Evolutionary conservation across 1,140 invertebrate genomes (phyloP), one percentile per base, ranked within the genome.

Genomic region (Diachasmimorpha longicaudata): DNA sequence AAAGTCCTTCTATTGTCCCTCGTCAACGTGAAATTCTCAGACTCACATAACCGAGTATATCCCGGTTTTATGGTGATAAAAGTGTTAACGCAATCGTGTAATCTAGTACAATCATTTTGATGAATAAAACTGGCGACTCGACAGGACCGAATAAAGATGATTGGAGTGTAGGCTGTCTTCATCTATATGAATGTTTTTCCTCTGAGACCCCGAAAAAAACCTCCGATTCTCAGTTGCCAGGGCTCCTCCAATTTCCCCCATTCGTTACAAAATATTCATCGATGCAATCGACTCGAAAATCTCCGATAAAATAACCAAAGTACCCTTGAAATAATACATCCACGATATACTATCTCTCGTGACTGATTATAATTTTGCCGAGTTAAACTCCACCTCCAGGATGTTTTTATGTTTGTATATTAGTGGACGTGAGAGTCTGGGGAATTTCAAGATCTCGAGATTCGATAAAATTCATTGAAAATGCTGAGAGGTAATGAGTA

Each of bases 21-120:
- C 9, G 39, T 3, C 39, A 42, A 42, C 39, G 39, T 42, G 39
- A 42, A 42, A 42, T 42, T 10, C 39, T 13, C 39, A 4, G 39
- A 42, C 39, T 42, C 39, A 42, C 13, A 42, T 42, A 42, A 42
- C 39, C 39, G 39, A 42, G 58, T 25, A 63, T 31, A 31, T 25
- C 11, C 58, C 58, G 58, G 58, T 68, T 68, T 48, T 52, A 37
- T 66, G 58, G 68, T 76, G 74, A 78, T 78, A 78, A 78, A 75
- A 79, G 72, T 77, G 77, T 78, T 86, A 88, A 87, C 83, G 86
- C 81, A 87, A 89, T 87, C 82, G 84, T 82, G 80, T 87, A 89
- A 89, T 88, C 86, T 82, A 78, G 76, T 75, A 81, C 85, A 87
- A 88, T 88, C 85, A 87, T 87, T 86, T 81, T 86, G 82, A 86